Conservation (phyloP, 2,113 vertebrate genomes). For the Mobula birostris region DNA sequence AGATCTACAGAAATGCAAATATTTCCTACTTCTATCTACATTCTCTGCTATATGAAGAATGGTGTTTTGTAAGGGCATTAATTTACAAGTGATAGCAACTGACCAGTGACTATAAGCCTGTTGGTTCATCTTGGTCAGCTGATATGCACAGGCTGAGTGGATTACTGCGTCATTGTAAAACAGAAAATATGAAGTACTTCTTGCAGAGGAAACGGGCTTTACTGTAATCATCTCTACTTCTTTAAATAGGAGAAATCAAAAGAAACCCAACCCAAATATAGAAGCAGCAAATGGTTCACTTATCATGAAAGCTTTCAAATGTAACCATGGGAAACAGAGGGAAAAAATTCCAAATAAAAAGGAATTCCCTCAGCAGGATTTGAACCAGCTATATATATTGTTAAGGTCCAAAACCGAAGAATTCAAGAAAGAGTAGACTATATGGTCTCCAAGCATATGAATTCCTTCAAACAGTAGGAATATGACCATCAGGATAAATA, state of each 20-base stretch:
- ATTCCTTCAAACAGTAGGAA: neutral
- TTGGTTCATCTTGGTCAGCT: neutral
- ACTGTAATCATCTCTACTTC: neutral
- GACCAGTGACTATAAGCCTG: neutral
- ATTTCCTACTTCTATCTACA: too few relatives aligned
- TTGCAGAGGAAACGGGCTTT: neutral
- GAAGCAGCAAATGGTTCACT: neutral
- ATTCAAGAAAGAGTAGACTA: neutral
- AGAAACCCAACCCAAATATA: neutral
- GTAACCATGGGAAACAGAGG: neutral
- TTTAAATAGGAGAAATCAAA: conserved; percentile 18
- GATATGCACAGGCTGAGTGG: neutral
- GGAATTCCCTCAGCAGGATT: neutral
- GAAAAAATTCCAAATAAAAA: neutral
- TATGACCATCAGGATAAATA: neutral
- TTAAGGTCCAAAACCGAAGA: neutral
- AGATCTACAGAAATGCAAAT: too few relatives aligned
- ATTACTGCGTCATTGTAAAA: neutral
- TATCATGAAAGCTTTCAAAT: neutral
- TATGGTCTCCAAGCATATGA: neutral
- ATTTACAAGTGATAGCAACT: neutral
- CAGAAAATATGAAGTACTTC: neutral
- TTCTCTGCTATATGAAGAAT: neutral
- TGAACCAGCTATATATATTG: too few relatives aligned
- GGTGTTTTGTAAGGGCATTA: neutral